These are phyloP conservation scores for Gallinago nigripennis DNA, from an alignment of 2,797 vertebrate species.

Conservation along the genomic window DNA sequence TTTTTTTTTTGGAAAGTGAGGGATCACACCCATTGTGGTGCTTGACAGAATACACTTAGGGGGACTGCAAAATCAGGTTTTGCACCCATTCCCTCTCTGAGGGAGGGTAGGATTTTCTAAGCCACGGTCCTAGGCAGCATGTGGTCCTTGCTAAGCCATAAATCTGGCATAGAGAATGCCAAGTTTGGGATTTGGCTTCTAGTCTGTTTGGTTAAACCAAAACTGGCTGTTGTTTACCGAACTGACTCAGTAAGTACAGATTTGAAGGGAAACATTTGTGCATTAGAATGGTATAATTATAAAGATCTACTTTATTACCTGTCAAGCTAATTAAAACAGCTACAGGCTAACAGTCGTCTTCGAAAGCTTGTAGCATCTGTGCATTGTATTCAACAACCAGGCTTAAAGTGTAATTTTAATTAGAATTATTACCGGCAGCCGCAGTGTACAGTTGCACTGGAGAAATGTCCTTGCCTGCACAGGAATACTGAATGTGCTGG, in stretches of 20 bases:
- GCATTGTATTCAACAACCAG: constrained; percentile 13
- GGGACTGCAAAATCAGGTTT: background rate
- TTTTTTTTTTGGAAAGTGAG: fast-evolving
- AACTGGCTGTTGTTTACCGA: background rate
- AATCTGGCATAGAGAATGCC: background rate
- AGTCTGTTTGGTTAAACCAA: background rate
- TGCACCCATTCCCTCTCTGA: fast-evolving
- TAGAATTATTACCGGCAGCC: background rate
- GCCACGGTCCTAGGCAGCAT: fast-evolving
- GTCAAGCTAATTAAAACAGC: constrained; percentile 41
- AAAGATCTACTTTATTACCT: constrained; percentile 28
- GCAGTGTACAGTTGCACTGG: background rate
- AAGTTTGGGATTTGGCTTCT: background rate
- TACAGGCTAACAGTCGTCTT: background rate
- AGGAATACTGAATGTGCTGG: background rate
- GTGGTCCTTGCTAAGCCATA: background rate
- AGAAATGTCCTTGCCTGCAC: background rate
- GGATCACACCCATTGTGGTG: fast-evolving
- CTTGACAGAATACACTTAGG: too few relatives aligned
- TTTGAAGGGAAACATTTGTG: constrained; percentile 44
- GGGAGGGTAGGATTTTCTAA: background rate
- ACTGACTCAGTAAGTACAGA: background rate
- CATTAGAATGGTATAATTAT: constrained; percentile 35
- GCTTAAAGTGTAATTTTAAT: constrained; percentile 4
- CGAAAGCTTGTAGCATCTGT: constrained; percentile 1